phyloP scores from a whole-genome alignment of 2,797 vertebrate genomes.

The Cirrhinus mrigala region DNA sequence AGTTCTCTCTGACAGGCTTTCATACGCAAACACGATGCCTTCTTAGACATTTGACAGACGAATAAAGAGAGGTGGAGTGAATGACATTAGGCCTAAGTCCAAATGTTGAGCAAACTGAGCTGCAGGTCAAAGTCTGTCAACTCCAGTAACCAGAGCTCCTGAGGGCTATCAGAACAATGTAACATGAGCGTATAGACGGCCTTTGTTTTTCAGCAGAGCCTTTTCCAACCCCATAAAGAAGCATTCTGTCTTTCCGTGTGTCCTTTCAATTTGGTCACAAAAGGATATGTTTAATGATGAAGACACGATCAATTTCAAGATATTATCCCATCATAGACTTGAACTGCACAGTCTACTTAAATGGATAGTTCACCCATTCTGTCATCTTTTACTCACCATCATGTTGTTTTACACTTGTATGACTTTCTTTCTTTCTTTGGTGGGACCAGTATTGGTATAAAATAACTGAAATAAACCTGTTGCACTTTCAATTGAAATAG shows the following conservation, averaged over 20 bases:
- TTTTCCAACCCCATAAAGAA: constrained; percentile 41
- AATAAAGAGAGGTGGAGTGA: constrained; percentile 45
- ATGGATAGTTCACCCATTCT: not conserved
- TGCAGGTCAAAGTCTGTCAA: constrained; percentile 66
- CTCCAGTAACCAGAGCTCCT: constrained; percentile 53
- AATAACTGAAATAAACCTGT: no score
- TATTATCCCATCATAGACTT: not conserved
- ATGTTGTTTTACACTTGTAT: not conserved
- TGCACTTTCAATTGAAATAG: not conserved
- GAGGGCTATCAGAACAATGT: constrained; percentile 45
- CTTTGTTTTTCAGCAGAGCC: constrained; percentile 54
- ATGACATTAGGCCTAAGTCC: constrained; percentile 47
- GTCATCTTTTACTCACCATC: not conserved
- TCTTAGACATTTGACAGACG: constrained; percentile 73
- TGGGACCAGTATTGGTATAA: no score
- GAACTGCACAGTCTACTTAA: not conserved
- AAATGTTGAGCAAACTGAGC: constrained; percentile 66
- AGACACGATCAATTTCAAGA: not conserved
- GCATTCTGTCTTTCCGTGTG: constrained; percentile 14
- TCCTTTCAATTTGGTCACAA: constrained; percentile 31
- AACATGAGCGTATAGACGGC: constrained; percentile 52
- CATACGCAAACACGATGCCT: constrained; percentile 45
- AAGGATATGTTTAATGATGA: constrained; percentile 17
- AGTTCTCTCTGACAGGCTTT: constrained; percentile 3
- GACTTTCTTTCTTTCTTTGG: not conserved